Evolutionary conservation across 2,797 vertebrate species (phyloP).

Genomic region (Mormyrus proboscirostris): DNA sequence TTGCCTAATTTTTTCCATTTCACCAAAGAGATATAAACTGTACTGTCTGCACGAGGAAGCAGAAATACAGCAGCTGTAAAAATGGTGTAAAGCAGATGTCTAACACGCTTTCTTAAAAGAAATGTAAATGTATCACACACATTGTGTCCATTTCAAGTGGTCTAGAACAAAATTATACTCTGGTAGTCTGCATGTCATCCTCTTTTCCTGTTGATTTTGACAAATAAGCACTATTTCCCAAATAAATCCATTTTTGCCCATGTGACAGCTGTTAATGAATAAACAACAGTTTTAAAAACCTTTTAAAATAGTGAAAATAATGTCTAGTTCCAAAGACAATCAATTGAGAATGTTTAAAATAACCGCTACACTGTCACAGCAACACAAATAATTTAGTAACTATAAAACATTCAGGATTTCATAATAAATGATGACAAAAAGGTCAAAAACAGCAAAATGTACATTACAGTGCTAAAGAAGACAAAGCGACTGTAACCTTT

Average conservation of each 20-base stretch:
- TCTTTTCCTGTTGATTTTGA: not conserved
- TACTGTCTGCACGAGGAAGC: not conserved
- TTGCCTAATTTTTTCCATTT: not conserved
- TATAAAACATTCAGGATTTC: not conserved
- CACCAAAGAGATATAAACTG: not conserved
- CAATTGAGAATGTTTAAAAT: not conserved
- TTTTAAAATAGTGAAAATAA: not conserved
- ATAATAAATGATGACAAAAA: not conserved
- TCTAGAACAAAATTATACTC: not conserved
- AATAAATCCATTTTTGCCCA: not conserved
- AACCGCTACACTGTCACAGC: not conserved
- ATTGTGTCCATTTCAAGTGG: not conserved
- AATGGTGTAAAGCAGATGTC: not conserved
- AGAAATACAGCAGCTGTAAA: not conserved
- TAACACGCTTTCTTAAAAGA: not conserved
- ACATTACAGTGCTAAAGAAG: not conserved
- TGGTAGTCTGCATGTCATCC: not conserved
- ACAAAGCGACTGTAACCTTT: slow-evolving; percentile 61
- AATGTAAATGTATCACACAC: not conserved
- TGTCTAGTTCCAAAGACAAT: not conserved
- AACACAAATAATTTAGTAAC: not conserved
- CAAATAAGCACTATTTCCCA: not conserved
- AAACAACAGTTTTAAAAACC: not conserved
- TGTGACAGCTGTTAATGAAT: not conserved
- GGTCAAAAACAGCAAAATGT: not conserved